Evolutionary conservation across 2,797 vertebrate genomes (phyloP).

Genomic region (Austrolebias charrua): DNA sequence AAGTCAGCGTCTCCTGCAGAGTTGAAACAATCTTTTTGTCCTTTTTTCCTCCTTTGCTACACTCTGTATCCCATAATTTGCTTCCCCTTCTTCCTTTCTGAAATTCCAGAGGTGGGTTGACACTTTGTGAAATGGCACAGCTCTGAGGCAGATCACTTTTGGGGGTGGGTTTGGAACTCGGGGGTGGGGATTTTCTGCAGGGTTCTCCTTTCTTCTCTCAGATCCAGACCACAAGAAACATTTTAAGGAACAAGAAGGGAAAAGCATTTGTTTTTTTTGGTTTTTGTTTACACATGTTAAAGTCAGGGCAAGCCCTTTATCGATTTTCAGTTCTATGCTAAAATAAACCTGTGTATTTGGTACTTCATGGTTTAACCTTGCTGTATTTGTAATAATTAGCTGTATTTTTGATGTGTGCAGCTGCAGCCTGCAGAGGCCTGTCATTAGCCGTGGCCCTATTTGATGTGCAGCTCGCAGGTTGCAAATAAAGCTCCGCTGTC

Average conservation of each 20-base stretch:
- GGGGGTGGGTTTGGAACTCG: slow-evolving; percentile 57
- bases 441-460: slow-evolving; percentile 66
- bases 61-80: slow-evolving; percentile 59
- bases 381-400: slow-evolving; percentile 43
- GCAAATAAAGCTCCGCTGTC: slow-evolving; percentile 46
- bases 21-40: slow-evolving; percentile 23
- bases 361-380: neutral
- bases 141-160: slow-evolving; percentile 64
- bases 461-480: slow-evolving; percentile 68
- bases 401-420: slow-evolving; percentile 47
- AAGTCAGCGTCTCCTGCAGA: slow-evolving; percentile 39
- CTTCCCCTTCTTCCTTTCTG: slow-evolving; percentile 59
- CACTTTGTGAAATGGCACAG: slow-evolving; percentile 71
- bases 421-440: slow-evolving; percentile 57
- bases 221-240: slow-evolving; percentile 55
- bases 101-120: slow-evolving; percentile 77
- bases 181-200: slow-evolving; percentile 68
- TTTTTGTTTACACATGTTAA: neutral
- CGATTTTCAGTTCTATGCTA: neutral
- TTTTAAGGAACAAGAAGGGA: slow-evolving; percentile 30
- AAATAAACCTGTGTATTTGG: slow-evolving; percentile 5
- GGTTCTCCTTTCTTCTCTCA: slow-evolving; percentile 60
- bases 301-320: neutral
- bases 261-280: neutral
- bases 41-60: slow-evolving; percentile 31